These are phyloP conservation scores for Cataglyphis livida DNA, from an alignment of 2,888 invertebrate genomes.

Conservation along the genomic window DNA sequence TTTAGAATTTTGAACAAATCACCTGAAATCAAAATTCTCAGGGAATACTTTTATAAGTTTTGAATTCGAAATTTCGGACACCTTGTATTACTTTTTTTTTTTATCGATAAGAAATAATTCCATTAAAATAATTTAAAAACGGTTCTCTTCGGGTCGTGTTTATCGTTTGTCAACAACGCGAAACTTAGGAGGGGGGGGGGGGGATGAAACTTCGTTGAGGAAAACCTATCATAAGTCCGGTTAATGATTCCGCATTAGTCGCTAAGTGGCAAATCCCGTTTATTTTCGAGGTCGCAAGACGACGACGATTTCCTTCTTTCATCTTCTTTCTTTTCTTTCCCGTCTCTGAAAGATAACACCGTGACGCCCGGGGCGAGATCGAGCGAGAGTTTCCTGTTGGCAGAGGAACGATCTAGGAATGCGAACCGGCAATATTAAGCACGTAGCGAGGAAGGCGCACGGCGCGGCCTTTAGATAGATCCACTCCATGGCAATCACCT, in stretches of 20 bases:
- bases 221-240: background rate
- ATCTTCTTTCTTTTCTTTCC: background rate
- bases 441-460: constrained; percentile 53
- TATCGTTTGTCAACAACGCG: background rate
- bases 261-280: constrained; percentile 14
- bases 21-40: too few species aligned
- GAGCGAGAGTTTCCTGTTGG: constrained; percentile 63
- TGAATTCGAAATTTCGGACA: too few species aligned
- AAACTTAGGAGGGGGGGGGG: background rate
- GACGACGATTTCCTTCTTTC: background rate
- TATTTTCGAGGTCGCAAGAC: background rate
- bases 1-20: too few species aligned
- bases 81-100: background rate
- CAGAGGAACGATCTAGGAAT: constrained; percentile 76
- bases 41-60: too few species aligned
- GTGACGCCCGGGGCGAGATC: constrained; percentile 52
- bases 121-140: background rate
- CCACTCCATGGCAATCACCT: constrained; percentile 82
- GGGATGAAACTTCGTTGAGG: background rate
- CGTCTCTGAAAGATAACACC: constrained; percentile 51
- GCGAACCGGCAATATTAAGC: constrained; percentile 70
- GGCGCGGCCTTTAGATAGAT: constrained; percentile 69
- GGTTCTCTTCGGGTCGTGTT: too few species aligned
- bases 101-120: background rate
- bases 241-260: constrained; percentile 1